Conservation (phyloP, 2,113 vertebrate species). For the Stigmatopora nigra region DNA sequence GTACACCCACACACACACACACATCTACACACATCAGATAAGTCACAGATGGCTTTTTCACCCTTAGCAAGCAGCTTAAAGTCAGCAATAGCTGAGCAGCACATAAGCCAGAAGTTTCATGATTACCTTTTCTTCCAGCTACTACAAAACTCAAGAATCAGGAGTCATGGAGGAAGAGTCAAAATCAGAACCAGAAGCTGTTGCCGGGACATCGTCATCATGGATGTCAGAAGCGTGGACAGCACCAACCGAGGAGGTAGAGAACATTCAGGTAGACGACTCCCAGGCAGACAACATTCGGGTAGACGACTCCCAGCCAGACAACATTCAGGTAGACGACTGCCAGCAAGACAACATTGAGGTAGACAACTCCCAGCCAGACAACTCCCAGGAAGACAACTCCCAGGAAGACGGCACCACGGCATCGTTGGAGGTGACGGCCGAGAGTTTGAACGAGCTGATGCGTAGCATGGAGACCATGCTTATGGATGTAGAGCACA, state of each 20-base stretch:
- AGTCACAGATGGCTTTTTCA: conserved; percentile 21
- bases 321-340: no score
- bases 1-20: conserved; percentile 14
- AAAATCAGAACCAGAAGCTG: conserved; percentile 4
- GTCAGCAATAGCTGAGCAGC: conserved; percentile 14
- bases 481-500: conserved; percentile 77
- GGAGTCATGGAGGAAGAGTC: conserved; percentile 32
- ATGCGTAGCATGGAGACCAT: conserved; percentile 80
- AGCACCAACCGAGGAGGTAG: not conserved
- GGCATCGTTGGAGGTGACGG: conserved; percentile 29
- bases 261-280: not conserved
- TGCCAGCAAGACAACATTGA: no score
- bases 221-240: not conserved
- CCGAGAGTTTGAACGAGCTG: conserved; percentile 67
- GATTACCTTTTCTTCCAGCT: conserved; percentile 25
- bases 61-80: conserved; percentile 29
- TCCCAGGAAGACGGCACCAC: not conserved
- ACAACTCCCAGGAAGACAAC: no score
- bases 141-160: conserved; percentile 12
- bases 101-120: conserved; percentile 8
- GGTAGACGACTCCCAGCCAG: no score
- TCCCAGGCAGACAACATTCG: no score
- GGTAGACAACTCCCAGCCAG: no score
- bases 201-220: no score
- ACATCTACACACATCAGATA: conserved; percentile 24